Evolutionary conservation across 1,140 invertebrate species (phyloP).

Genomic region (Proales similis): DNA sequence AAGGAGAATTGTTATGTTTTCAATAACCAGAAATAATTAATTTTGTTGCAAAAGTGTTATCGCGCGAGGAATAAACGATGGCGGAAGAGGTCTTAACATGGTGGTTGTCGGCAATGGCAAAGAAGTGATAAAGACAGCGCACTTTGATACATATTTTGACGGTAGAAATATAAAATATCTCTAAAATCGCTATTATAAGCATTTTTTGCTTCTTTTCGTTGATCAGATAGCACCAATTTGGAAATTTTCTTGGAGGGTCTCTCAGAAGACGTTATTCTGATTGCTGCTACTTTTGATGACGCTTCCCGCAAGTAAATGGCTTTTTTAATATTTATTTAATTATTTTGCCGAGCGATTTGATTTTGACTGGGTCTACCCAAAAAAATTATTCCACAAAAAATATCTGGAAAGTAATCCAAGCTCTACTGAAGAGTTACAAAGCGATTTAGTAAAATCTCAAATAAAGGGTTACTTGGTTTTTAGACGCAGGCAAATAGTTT

Average conservation of each 20-base stretch:
- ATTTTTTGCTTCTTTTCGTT: not conserved
- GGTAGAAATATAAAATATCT: conserved; percentile 42
- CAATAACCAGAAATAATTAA: not conserved
- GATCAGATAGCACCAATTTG: conserved; percentile 52
- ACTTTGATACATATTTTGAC: conserved; percentile 55
- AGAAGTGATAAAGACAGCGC: conserved; percentile 42
- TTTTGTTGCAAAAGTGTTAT: conserved; percentile 44
- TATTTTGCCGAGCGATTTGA: not conserved
- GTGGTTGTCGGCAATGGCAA: conserved; percentile 48
- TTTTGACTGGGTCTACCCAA: too few relatives aligned
- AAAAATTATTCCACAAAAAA: too few relatives aligned
- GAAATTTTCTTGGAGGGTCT: conserved; percentile 54
- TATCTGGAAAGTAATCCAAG: not conserved
- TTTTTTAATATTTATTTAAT: conserved; percentile 6
- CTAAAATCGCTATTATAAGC: not conserved
- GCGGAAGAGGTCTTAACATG: conserved; percentile 55
- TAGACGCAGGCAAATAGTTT: too few relatives aligned
- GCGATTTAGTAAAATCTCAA: too few relatives aligned
- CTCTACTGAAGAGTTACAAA: too few relatives aligned
- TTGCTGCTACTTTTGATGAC: conserved; percentile 48
- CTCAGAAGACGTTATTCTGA: conserved; percentile 48
- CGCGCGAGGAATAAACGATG: conserved; percentile 50
- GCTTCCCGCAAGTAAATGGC: conserved; percentile 45
- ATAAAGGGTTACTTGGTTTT: too few relatives aligned
- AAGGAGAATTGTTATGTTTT: conserved; percentile 38